Percentiles rank a stretch among this genome's conserved stretches.
These are phyloP conservation scores for Onychomys arenicola DNA, from an alignment of 2,797 vertebrate species.

Conservation along the genomic window DNA sequence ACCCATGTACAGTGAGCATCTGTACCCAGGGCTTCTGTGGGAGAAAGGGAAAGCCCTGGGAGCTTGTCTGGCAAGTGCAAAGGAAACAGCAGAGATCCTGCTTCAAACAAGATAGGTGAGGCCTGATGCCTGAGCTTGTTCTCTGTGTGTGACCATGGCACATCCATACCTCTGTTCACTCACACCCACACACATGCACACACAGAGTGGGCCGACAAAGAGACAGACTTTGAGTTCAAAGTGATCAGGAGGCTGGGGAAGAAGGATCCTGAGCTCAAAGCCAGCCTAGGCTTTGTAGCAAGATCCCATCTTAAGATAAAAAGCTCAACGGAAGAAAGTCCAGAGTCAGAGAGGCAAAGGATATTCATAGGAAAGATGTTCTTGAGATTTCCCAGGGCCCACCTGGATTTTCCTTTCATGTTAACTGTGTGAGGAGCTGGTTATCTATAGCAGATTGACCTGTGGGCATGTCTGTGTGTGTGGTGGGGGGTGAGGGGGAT, in stretches of 20 bases:
- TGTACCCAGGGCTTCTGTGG: background rate
- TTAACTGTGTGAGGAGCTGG: background rate
- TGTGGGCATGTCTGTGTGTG: background rate
- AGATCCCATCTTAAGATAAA: background rate
- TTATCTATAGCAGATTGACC: background rate
- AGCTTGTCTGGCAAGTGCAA: rapidly evolving
- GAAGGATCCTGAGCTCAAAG: background rate
- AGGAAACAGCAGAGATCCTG: background rate
- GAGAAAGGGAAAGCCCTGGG: background rate
- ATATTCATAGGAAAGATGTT: background rate
- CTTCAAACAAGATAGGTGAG: background rate
- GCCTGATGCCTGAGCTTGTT: background rate
- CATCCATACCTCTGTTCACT: too few species aligned
- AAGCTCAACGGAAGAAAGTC: background rate
- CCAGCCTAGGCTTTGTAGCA: background rate
- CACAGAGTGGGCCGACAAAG: background rate
- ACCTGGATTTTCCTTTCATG: constrained; percentile 26
- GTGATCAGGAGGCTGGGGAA: background rate
- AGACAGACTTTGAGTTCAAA: background rate
- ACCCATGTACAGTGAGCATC: too few species aligned
- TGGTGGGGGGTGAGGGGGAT: too few species aligned
- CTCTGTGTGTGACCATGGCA: background rate
- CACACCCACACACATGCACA: too few species aligned
- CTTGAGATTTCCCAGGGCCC: background rate
- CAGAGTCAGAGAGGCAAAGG: constrained; percentile 32